Evolutionary conservation across 1,140 invertebrate species (phyloP).

Genomic region (Drosophila rufa): DNA sequence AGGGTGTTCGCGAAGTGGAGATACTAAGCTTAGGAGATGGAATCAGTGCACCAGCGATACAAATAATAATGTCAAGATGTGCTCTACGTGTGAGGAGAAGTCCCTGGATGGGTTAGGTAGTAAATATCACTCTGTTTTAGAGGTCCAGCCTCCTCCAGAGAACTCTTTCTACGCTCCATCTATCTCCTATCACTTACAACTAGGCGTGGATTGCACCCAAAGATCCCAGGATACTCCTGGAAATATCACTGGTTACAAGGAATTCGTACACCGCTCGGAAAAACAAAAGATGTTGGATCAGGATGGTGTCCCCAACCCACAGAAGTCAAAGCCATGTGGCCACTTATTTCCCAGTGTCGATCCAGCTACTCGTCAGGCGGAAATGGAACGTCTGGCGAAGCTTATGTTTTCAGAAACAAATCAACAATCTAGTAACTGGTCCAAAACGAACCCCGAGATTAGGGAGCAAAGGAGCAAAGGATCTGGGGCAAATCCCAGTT

Average conservation of each 20-base stretch:
- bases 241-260: background rate
- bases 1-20: background rate
- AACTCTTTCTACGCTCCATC: background rate
- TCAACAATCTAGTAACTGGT: slow-evolving; percentile 3
- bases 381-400: slow-evolving; percentile 10
- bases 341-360: slow-evolving; percentile 29
- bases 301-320: too few species aligned
- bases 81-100: background rate
- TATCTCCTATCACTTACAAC: background rate
- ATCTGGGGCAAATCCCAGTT: background rate
- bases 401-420: background rate
- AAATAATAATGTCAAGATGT: background rate
- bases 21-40: background rate
- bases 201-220: background rate
- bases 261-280: slow-evolving; percentile 23
- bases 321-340: slow-evolving; percentile 24
- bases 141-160: background rate
- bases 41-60: background rate
- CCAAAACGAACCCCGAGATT: background rate
- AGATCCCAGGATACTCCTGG: slow-evolving; percentile 4
- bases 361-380: slow-evolving; percentile 16
- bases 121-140: background rate
- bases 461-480: background rate
- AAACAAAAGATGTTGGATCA: too few species aligned
- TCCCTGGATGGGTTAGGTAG: background rate